These are phyloP conservation scores for Eumeta japonica DNA, from an alignment of 1,140 invertebrate genomes.

Conservation along the genomic window DNA sequence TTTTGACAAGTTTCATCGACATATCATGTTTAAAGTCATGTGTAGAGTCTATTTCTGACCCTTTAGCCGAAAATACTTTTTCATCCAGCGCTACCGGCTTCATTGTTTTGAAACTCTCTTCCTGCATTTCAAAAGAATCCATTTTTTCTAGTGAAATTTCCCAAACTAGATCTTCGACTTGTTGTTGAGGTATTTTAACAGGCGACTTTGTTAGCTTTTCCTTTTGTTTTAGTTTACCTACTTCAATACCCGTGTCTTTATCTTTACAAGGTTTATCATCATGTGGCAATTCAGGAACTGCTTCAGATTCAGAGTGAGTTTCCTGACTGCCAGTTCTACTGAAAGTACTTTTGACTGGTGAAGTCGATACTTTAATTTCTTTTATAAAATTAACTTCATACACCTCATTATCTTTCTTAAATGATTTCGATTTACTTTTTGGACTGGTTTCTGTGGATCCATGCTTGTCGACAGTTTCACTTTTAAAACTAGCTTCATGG, in stretches of 20 bases:
- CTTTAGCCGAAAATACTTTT: constrained; percentile 23
- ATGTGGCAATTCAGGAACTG: constrained; percentile 52
- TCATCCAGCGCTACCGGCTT: constrained; percentile 35
- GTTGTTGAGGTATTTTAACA: constrained; percentile 59
- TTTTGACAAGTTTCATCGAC: constrained; percentile 23
- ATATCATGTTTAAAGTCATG: constrained; percentile 16
- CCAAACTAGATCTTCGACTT: constrained; percentile 63
- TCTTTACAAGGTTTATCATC: constrained; percentile 32
- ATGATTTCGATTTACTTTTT: constrained; percentile 48
- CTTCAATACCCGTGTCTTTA: too few relatives aligned
- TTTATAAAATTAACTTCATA: constrained; percentile 57
- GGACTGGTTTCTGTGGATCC: constrained; percentile 47
- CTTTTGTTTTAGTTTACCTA: constrained; percentile 40
- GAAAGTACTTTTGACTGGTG: constrained; percentile 50
- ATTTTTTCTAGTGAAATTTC: constrained; percentile 63
- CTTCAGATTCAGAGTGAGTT: constrained; percentile 59
- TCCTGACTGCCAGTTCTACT: constrained; percentile 59
- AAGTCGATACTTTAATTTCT: constrained; percentile 54
- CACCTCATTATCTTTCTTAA: constrained; percentile 52
- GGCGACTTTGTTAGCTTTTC: constrained; percentile 46
- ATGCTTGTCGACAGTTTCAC: constrained; percentile 43
- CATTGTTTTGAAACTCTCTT: constrained; percentile 24
- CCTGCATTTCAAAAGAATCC: constrained; percentile 35
- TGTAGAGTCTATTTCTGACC: too few relatives aligned
- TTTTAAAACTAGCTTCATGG: constrained; percentile 53